Base-by-base conservation (phyloP, 2,888 invertebrate genomes). In the Dryococelus australis region DNA sequence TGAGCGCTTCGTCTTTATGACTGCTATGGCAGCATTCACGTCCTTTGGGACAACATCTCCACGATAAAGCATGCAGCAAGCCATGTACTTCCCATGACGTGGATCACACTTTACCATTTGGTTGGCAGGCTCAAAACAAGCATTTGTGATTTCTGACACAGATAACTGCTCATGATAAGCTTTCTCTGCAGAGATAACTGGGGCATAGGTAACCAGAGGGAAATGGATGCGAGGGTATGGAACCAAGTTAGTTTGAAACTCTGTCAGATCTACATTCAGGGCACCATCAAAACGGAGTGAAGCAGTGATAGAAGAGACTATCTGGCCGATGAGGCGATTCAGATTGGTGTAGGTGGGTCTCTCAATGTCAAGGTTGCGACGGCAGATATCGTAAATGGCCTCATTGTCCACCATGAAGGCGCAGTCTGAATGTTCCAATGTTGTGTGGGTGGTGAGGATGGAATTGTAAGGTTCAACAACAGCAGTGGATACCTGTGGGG, bases 71-170 rank as follows among this genome's bases (percentile, higher is more conserved):
- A 35, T 35, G 35, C 35, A 35, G 35, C 35, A 35, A 4, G 35
- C 35, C 35, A 35, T 35, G 35, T 35, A 35, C 4, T 35, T 35
- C 35, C 35, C 35, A 4, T 35, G 35, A 35, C 35, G 35, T 35
- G 35, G 35, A 35, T 35, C 35, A 35, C 35, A 35, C 35, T 35
- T 35, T 35, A 35, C 35, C 35, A 35, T 35, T 35, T 35, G 35
- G 35, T 35, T 35, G 35, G 35, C 35, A 35, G 35, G 35, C 35
- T 35, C 35, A 35, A 35, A 35, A 35, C 35, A 35, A 35, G 97
- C 97, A 92, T 98, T 97, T 92, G 98, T 99, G 92, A 98, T 98
- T 92, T 98, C 98, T 79, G 97, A 96, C 86, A 98, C 98, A 1
- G 97, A 96, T 89, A 98, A 94, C 92, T 98, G 98, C 93, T 98